Conservation (phyloP, 2,888 invertebrate species). For the Aleiodes testaceus region DNA sequence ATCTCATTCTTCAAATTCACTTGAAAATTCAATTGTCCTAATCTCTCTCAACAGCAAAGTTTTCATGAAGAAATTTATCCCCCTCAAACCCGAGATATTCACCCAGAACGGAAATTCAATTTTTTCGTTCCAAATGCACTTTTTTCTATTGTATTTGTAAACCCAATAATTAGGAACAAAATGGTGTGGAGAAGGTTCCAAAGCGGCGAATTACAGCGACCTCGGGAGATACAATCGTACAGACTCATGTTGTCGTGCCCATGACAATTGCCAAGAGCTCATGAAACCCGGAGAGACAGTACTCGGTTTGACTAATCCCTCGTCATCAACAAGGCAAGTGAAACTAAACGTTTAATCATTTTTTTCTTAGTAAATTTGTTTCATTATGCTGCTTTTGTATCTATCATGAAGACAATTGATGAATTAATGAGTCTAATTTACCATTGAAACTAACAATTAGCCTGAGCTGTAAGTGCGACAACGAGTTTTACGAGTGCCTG, state of each 20-base stretch:
- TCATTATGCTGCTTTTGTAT: not conserved
- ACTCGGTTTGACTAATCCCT: constrained; percentile 79
- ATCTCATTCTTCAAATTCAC: no score
- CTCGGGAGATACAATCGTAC: constrained; percentile 78
- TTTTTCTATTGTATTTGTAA: not conserved
- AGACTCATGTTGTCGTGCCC: constrained; percentile 80
- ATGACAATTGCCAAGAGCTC: constrained; percentile 80
- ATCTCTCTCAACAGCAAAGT: no score
- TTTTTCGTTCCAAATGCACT: no score
- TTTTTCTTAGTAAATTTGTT: not conserved
- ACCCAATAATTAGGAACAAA: constrained; percentile 76
- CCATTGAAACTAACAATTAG: constrained; percentile 61
- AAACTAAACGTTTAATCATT: constrained; percentile 2
- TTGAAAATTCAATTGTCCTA: no score
- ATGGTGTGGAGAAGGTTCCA: constrained; percentile 82
- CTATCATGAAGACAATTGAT: not conserved
- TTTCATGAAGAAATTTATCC: no score
- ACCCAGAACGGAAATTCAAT: no score
- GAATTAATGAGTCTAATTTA: constrained; percentile 13
- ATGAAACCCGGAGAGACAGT: constrained; percentile 76
- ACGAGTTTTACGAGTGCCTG: constrained; percentile 79
- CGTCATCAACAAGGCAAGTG: constrained; percentile 74
- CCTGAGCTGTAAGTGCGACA: constrained; percentile 82
- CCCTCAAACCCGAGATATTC: no score
- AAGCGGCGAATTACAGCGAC: constrained; percentile 76